Percentiles rank a stretch among this genome's conserved stretches.
Conservation (phyloP, 2,797 vertebrate genomes). For the Mallotus villosus region DNA sequence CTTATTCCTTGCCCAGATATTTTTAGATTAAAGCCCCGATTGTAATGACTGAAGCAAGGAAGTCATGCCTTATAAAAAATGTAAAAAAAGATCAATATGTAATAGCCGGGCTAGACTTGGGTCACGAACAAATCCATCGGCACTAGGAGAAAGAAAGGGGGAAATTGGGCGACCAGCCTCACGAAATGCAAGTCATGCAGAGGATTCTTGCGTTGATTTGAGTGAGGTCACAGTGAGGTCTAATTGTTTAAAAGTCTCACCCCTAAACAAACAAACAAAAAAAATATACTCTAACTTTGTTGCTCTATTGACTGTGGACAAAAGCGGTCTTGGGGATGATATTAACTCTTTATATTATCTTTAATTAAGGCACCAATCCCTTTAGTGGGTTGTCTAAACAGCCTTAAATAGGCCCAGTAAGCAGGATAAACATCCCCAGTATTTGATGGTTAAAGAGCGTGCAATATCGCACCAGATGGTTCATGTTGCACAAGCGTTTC, state of each 20-base stretch:
- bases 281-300: constrained; percentile 62
- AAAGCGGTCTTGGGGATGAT: constrained; percentile 66
- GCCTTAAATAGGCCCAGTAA: constrained; percentile 73
- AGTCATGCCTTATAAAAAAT: constrained; percentile 75
- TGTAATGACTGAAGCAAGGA: constrained; percentile 74
- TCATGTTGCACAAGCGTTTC: constrained; percentile 70
- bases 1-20: constrained; percentile 76
- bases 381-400: constrained; percentile 78
- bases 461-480: constrained; percentile 74
- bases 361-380: constrained; percentile 80
- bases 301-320: constrained; percentile 62
- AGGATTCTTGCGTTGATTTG: constrained; percentile 45
- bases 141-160: constrained; percentile 47
- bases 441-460: constrained; percentile 66
- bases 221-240: constrained; percentile 50
- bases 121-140: constrained; percentile 57
- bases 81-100: constrained; percentile 66
- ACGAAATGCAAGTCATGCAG: constrained; percentile 40
- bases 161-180: constrained; percentile 30
- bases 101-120: constrained; percentile 55
- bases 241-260: constrained; percentile 42
- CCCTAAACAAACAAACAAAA: constrained; percentile 28
- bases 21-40: constrained; percentile 80
- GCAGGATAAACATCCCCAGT: constrained; percentile 79
- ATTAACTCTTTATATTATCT: constrained; percentile 80